phyloP scores from a whole-genome alignment of 2,113 vertebrate species.

The Perccottus glenii region DNA sequence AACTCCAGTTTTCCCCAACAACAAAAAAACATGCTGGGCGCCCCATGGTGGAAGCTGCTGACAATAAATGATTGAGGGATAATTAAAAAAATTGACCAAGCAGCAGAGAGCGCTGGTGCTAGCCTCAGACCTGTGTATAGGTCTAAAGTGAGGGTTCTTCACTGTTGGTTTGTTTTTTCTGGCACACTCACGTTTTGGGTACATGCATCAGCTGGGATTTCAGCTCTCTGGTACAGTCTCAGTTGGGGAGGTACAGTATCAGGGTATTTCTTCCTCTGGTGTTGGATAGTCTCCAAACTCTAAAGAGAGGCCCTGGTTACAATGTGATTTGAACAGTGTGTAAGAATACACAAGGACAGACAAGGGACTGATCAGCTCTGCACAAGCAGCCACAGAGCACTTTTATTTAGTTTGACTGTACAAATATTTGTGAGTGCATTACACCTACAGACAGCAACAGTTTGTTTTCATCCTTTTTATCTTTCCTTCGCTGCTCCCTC shows the following conservation, averaged over 20 bases:
- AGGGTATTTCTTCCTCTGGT: slow-evolving; percentile 69
- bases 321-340: slow-evolving; percentile 67
- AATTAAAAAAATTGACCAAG: not conserved
- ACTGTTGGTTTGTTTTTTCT: slow-evolving; percentile 55
- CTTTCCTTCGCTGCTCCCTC: slow-evolving; percentile 57
- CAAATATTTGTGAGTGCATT: slow-evolving; percentile 82
- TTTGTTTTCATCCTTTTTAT: slow-evolving; percentile 84
- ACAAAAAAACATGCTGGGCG: too few relatives aligned
- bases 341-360: slow-evolving; percentile 60
- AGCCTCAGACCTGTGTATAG: slow-evolving; percentile 31
- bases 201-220: slow-evolving; percentile 67
- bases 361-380: slow-evolving; percentile 58
- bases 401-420: slow-evolving; percentile 81
- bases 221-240: slow-evolving; percentile 63
- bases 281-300: slow-evolving; percentile 55
- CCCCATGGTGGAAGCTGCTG: too few relatives aligned
- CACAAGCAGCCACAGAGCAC: slow-evolving; percentile 69
- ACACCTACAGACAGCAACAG: slow-evolving; percentile 82
- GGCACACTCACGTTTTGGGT: slow-evolving; percentile 50
- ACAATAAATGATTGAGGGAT: too few relatives aligned
- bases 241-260: slow-evolving; percentile 64
- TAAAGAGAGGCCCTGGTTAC: slow-evolving; percentile 52
- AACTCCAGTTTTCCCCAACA: too few relatives aligned
- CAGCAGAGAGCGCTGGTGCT: slow-evolving; percentile 17
- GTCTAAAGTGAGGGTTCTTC: slow-evolving; percentile 52